These are phyloP conservation scores for Nematostella vectensis DNA, from an alignment of 92 coral and sea anemone species.

Conservation along the genomic window DNA sequence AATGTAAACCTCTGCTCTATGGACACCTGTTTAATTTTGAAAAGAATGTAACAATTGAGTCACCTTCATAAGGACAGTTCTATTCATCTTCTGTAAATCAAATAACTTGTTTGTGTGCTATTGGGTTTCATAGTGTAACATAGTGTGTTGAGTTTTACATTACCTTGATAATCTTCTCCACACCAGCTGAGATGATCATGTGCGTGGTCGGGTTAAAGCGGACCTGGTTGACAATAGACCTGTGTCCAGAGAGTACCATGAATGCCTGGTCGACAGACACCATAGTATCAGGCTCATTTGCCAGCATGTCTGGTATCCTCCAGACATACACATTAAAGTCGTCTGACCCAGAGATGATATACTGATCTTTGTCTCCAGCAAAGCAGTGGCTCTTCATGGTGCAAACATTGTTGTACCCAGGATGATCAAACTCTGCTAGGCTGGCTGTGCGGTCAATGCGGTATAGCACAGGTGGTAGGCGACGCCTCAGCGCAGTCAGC, in stretches of 20 bases:
- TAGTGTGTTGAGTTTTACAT: background rate
- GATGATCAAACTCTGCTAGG: constrained; percentile 78
- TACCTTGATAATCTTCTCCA: constrained; percentile 90
- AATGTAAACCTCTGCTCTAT: too few relatives aligned
- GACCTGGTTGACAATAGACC: constrained; percentile 95
- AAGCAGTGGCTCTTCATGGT: constrained; percentile 95
- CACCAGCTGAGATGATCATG: constrained; percentile 92
- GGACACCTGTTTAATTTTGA: too few relatives aligned
- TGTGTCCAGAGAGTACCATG: constrained; percentile 74
- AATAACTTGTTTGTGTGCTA: too few relatives aligned
- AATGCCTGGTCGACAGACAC: constrained; percentile 58
- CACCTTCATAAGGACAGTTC: too few relatives aligned
- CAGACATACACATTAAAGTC: constrained; percentile 91
- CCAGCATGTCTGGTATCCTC: constrained; percentile 63
- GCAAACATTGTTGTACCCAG: constrained; percentile 87
- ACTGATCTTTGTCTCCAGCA: constrained; percentile 95
- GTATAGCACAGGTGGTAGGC: constrained; percentile 87
- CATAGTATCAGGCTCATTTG: constrained; percentile 16
- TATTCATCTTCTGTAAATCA: too few relatives aligned
- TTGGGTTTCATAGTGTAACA: too few relatives aligned
- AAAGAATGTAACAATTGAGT: too few relatives aligned
- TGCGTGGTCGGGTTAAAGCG: constrained; percentile 73
- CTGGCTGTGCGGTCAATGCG: constrained; percentile 54
- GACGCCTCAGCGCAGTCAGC: constrained; percentile 75
- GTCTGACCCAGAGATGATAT: constrained; percentile 89